These are phyloP conservation scores for Drosophila hamatofila DNA, from an alignment of 2,888 invertebrate genomes.

Conservation along the genomic window DNA sequence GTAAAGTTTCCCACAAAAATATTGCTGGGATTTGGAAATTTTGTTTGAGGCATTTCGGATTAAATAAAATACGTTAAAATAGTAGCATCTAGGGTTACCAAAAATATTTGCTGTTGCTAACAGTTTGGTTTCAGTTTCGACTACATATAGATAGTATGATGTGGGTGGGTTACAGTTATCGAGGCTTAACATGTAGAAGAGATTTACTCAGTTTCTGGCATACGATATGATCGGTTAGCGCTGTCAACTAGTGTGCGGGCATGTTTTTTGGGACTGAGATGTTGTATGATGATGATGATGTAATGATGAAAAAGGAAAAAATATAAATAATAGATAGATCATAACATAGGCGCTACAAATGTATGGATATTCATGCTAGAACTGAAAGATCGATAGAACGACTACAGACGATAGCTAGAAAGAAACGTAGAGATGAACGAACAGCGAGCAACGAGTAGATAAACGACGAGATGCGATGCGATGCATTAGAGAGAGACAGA, in stretches of 20 bases:
- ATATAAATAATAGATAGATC: background rate
- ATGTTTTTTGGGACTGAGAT: constrained; percentile 2
- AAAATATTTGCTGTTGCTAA: constrained; percentile 4
- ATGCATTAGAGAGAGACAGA: constrained; percentile 34
- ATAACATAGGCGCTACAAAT: constrained; percentile 9
- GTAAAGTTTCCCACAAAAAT: constrained; percentile 27
- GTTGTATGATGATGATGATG: constrained; percentile 6
- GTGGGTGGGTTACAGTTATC: constrained; percentile 72
- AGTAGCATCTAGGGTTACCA: constrained; percentile 37
- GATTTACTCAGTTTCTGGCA: constrained; percentile 41
- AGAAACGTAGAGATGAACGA: constrained; percentile 56
- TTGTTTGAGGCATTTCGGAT: constrained; percentile 10
- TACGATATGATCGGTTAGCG: constrained; percentile 44
- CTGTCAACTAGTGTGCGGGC: constrained; percentile 22
- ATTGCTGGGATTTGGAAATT: constrained; percentile 17
- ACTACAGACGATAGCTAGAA: constrained; percentile 64
- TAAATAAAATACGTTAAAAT: constrained; percentile 20
- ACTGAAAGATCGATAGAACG: constrained; percentile 26
- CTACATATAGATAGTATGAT: constrained; percentile 42
- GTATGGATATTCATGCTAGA: constrained; percentile 53
- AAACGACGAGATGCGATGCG: constrained; percentile 39
- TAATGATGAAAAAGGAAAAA: constrained; percentile 15
- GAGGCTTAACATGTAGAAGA: constrained; percentile 34
- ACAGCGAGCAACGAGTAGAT: constrained; percentile 39
- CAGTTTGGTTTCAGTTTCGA: constrained; percentile 31